Conservation (phyloP, 2,797 vertebrate genomes). For the Gymnocypris eckloni region DNA sequence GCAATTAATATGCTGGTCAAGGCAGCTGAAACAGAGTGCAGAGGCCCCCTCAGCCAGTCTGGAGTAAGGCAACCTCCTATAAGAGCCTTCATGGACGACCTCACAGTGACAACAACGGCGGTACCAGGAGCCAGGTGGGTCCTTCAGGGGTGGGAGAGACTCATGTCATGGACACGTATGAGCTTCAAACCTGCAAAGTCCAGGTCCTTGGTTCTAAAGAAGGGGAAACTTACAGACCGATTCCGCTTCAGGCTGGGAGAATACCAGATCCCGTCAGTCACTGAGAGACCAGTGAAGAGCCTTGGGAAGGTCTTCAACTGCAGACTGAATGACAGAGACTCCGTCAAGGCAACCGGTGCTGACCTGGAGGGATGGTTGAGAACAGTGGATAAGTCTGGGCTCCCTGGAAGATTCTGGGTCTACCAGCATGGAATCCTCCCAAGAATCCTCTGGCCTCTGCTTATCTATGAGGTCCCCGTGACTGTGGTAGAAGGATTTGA, state of each 20-base stretch:
- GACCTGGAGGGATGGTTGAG: not conserved
- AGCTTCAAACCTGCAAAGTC: not conserved
- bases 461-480: not conserved
- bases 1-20: not conserved
- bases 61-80: not conserved
- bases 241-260: no score
- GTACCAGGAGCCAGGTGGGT: no score
- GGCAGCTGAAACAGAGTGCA: not conserved
- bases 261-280: no score
- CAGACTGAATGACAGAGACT: no score
- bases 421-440: not conserved
- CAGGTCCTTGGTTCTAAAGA: no score
- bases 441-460: not conserved
- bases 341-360: no score
- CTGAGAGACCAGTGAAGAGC: no score
- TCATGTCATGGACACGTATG: no score
- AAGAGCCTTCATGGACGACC: no score
- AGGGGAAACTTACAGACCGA: no score
- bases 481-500: not conserved
- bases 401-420: not conserved
- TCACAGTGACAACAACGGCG: no score
- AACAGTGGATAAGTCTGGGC: not conserved
- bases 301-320: no score
- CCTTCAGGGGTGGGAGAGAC: not conserved
- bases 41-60: not conserved